A percentile compares a stretch with the other conserved stretches of the same genome.
Conservation (phyloP, 2,797 vertebrate genomes). For the Setipinna tenuifilis region DNA sequence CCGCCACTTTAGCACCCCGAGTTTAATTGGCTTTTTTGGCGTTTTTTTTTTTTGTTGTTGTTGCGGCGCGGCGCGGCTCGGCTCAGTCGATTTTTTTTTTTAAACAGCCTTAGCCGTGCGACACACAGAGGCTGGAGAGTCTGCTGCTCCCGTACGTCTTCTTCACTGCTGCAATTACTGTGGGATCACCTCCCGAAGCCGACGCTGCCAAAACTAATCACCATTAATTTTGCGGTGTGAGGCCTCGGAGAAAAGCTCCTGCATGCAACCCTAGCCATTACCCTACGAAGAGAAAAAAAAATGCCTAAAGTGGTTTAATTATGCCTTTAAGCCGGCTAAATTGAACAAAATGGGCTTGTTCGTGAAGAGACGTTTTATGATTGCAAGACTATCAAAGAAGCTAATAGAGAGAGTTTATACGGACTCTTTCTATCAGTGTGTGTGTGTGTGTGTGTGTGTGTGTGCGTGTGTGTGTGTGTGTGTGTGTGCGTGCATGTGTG, state of each 20-base stretch:
- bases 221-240: background rate
- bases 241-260: background rate
- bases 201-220: background rate
- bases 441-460: background rate
- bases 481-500: background rate
- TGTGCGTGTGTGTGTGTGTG: background rate
- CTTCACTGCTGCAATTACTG: background rate
- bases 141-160: background rate
- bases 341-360: background rate
- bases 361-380: background rate
- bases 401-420: background rate
- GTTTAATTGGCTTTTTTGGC: background rate
- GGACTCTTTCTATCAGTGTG: background rate
- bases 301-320: background rate
- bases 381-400: background rate
- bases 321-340: conserved; percentile 2
- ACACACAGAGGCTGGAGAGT: background rate
- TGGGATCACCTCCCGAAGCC: background rate
- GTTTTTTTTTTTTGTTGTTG: background rate
- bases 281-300: background rate
- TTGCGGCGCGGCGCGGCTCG: background rate
- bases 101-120: background rate
- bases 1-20: background rate
- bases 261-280: background rate
- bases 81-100: background rate